These are phyloP conservation scores for Salarias fasciatus DNA, from an alignment of 2,797 vertebrate species.

Conservation along the genomic window DNA sequence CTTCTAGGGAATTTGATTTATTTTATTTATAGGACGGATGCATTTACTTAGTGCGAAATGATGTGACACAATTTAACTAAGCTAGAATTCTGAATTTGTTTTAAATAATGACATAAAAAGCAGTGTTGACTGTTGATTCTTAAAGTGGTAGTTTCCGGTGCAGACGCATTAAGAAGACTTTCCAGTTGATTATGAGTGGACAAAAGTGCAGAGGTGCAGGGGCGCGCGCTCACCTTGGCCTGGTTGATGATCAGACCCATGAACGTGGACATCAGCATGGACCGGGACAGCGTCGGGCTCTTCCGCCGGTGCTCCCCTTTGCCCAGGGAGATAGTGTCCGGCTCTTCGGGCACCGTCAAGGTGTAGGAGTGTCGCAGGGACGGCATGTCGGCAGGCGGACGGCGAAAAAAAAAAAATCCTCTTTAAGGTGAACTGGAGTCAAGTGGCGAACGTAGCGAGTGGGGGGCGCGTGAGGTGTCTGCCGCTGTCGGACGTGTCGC, in stretches of 20 bases:
- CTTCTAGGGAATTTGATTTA: no score
- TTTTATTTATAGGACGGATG: no score
- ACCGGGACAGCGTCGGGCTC: slow-evolving; percentile 78
- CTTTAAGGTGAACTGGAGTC: neutral
- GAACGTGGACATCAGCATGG: slow-evolving; percentile 84
- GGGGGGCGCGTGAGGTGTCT: neutral
- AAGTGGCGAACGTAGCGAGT: no score
- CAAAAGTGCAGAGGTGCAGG: neutral
- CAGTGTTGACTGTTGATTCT: no score
- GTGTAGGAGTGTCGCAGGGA: slow-evolving; percentile 88
- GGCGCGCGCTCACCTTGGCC: slow-evolving; percentile 84
- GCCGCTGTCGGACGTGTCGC: neutral
- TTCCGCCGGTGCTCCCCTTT: slow-evolving; percentile 64
- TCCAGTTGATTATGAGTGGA: no score
- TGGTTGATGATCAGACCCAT: slow-evolving; percentile 90
- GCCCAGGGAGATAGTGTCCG: slow-evolving; percentile 24
- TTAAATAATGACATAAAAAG: no score
- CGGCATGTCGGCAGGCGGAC: slow-evolving; percentile 50
- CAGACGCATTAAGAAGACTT: no score
- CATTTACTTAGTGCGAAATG: no score
- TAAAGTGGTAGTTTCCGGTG: no score
- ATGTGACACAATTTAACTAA: no score
- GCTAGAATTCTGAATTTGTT: no score
- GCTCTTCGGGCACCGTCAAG: slow-evolving; percentile 79
- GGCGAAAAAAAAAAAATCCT: neutral